A percentile compares a stretch with the other conserved stretches of the same genome.
Evolutionary conservation across 2,113 vertebrate species (phyloP).

Genomic region (Alouatta palliata): DNA sequence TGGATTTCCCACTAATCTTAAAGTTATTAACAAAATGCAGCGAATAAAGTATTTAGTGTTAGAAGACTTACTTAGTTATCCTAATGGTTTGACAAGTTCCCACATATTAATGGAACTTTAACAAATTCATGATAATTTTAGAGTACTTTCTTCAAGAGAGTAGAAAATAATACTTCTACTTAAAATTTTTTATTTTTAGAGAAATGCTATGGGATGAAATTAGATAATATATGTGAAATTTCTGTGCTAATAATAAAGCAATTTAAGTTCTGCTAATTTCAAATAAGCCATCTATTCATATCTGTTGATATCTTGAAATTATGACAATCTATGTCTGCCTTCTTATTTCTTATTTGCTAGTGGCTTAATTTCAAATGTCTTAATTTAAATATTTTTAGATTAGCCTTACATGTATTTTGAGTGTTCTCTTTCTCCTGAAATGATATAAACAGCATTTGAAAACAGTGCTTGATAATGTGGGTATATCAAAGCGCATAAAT

Average conservation of each 20-base stretch:
- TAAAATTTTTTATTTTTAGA: neutral
- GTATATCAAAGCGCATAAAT: neutral
- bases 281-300: neutral
- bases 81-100: neutral
- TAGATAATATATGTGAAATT: neutral
- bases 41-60: neutral
- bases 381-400: neutral
- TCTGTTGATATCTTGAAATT: neutral
- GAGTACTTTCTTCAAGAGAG: neutral
- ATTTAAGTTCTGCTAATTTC: neutral
- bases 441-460: neutral
- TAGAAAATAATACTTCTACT: neutral
- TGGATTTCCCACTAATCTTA: neutral
- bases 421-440: neutral
- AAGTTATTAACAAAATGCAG: neutral
- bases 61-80: neutral
- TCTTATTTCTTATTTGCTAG: neutral
- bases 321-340: neutral
- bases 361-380: neutral
- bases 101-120: neutral
- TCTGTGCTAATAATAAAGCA: neutral
- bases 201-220: neutral
- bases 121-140: neutral
- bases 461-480: neutral
- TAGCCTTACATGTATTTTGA: neutral